These are phyloP conservation scores for Taenioides sp. DNA, from an alignment of 2,797 vertebrate species.

Conservation along the genomic window DNA sequence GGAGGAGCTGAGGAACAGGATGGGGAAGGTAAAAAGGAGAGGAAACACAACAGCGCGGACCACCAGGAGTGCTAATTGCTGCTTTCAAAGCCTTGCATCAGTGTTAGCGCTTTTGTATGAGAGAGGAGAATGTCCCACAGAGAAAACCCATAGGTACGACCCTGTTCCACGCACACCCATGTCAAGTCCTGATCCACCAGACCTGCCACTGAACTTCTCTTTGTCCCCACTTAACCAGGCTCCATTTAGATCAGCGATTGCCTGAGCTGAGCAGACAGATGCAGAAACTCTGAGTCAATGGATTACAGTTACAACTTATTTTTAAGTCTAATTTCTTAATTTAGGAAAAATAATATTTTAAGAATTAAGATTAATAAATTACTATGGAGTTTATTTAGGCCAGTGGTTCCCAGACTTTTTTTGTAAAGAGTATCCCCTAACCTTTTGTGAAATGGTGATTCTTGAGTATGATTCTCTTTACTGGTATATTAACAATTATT, in stretches of 20 bases:
- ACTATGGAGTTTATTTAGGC: background rate
- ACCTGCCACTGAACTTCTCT: constrained; percentile 51
- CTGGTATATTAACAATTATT: background rate
- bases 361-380: no score
- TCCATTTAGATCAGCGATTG: constrained; percentile 35
- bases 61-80: constrained; percentile 79
- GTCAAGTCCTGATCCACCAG: constrained; percentile 57
- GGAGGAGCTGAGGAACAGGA: constrained; percentile 62
- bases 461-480: background rate
- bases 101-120: constrained; percentile 53
- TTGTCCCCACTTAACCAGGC: constrained; percentile 60
- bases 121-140: constrained; percentile 56
- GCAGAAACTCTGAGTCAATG: constrained; percentile 11
- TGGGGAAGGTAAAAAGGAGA: constrained; percentile 47
- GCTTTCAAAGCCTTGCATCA: constrained; percentile 76
- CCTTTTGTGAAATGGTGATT: background rate
- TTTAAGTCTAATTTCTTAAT: background rate
- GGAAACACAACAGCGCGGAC: constrained; percentile 57
- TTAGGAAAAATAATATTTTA: background rate
- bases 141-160: constrained; percentile 52
- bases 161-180: constrained; percentile 55
- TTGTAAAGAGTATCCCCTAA: no score
- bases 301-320: background rate
- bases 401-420: background rate
- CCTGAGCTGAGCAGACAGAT: constrained; percentile 11